Conservation (phyloP, 1,140 invertebrate genomes). For the Leptonema lineaticorne region DNA sequence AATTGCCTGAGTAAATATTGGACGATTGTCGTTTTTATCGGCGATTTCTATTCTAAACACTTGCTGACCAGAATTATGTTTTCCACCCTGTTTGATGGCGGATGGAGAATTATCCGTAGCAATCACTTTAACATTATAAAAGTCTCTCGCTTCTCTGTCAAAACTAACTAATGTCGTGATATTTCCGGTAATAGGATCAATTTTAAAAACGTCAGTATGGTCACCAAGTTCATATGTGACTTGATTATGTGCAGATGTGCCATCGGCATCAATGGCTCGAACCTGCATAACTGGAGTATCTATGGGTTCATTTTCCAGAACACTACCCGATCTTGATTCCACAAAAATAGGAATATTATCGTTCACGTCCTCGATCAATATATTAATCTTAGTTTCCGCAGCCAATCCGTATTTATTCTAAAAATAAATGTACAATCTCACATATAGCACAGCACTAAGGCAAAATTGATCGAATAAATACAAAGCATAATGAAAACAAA, state of each 20-base stretch:
- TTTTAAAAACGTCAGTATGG: constrained; percentile 70
- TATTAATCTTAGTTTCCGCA: constrained; percentile 73
- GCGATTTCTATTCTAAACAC: constrained; percentile 83
- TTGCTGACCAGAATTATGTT: constrained; percentile 71
- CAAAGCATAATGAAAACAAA: no score
- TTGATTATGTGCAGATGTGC: constrained; percentile 77
- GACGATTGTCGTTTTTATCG: constrained; percentile 89
- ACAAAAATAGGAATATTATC: constrained; percentile 84
- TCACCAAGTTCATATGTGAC: constrained; percentile 74
- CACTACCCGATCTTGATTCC: constrained; percentile 74
- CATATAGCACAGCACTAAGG: neutral
- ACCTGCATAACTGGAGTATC: constrained; percentile 85
- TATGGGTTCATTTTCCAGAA: constrained; percentile 77
- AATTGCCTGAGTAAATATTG: constrained; percentile 69
- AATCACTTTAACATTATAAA: constrained; percentile 82
- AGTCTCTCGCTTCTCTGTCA: constrained; percentile 76
- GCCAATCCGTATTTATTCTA: constrained; percentile 78
- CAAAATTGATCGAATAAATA: no score
- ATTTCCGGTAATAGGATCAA: constrained; percentile 79
- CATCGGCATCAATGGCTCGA: constrained; percentile 82
- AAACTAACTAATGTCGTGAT: constrained; percentile 77
- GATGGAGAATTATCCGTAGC: constrained; percentile 85
- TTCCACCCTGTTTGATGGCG: constrained; percentile 67
- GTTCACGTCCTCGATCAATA: constrained; percentile 81
- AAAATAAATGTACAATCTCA: constrained; percentile 9